Conservation (phyloP, 2,797 vertebrate species). For the Parauchenoglanis ngamensis region DNA sequence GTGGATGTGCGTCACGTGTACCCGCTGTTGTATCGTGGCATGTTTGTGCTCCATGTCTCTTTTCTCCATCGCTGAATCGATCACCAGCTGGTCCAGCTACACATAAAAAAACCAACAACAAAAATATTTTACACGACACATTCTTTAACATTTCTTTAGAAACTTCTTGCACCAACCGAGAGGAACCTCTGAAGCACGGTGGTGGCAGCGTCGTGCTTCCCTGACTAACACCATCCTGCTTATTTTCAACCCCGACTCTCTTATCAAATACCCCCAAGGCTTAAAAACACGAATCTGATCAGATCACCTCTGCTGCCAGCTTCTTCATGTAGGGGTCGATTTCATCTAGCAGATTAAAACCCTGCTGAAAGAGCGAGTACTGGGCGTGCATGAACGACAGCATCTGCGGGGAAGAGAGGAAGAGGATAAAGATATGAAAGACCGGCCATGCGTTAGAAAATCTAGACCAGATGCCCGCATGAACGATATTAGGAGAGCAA, state of each 20-base stretch:
- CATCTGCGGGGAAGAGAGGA: constrained; percentile 78
- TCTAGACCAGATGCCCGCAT: neutral
- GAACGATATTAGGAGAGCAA: too few relatives aligned
- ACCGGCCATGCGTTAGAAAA: neutral
- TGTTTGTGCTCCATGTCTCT: constrained; percentile 97
- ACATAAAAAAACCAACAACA: neutral
- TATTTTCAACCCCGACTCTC: neutral
- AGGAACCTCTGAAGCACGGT: neutral
- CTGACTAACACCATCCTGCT: neutral
- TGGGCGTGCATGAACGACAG: constrained; percentile 98
- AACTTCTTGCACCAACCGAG: neutral
- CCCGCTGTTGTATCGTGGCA: constrained; percentile 93
- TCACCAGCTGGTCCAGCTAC: constrained; percentile 96
- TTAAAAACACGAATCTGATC: neutral
- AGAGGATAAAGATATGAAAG: neutral
- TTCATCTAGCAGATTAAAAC: constrained; percentile 89
- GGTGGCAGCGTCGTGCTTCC: neutral
- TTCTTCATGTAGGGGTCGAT: constrained; percentile 97
- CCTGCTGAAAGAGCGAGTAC: constrained; percentile 94
- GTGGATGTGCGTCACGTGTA: constrained; percentile 64
- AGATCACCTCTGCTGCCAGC: constrained; percentile 88
- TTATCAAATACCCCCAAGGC: neutral
- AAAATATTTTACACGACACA: neutral
- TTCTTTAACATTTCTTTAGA: neutral
- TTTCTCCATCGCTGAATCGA: constrained; percentile 95